Conservation (phyloP, 1,140 invertebrate genomes). For the Anastatus disparis region DNA sequence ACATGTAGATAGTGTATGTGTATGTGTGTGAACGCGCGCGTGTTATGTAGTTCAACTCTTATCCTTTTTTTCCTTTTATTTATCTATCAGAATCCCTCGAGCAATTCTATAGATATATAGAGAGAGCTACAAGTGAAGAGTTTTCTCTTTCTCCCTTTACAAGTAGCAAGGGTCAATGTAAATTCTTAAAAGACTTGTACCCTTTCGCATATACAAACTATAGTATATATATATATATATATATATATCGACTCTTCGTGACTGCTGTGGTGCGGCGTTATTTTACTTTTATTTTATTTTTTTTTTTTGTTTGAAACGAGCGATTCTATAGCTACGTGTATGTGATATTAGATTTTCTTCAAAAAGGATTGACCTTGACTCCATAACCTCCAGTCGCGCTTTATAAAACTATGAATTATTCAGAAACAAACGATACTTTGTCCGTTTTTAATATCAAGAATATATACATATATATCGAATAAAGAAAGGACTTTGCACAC, state of each 20-base stretch:
- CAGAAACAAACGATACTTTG: background rate
- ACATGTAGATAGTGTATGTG: no score
- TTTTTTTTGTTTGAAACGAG: no score
- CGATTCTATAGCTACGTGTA: no score
- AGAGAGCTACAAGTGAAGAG: no score
- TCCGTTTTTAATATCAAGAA: background rate
- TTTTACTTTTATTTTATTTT: background rate
- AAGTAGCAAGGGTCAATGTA: background rate
- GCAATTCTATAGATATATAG: no score
- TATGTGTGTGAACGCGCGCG: background rate
- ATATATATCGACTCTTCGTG: background rate
- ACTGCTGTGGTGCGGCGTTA: background rate
- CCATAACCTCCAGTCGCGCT: background rate
- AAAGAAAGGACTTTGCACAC: no score
- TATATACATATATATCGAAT: no score
- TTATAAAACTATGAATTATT: background rate
- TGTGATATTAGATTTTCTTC: no score
- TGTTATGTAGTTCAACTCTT: background rate
- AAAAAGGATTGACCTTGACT: constrained; percentile 4
- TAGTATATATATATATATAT: no score
- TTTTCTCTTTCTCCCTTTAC: no score
- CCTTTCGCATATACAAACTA: no score
- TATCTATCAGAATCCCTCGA: background rate
- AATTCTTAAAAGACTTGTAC: constrained; percentile 18
- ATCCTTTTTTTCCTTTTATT: background rate